A percentile compares a stretch with the other conserved stretches of the same genome.
phyloP scores from a whole-genome alignment of 2,888 invertebrate genomes.

The Lypha dubia region DNA sequence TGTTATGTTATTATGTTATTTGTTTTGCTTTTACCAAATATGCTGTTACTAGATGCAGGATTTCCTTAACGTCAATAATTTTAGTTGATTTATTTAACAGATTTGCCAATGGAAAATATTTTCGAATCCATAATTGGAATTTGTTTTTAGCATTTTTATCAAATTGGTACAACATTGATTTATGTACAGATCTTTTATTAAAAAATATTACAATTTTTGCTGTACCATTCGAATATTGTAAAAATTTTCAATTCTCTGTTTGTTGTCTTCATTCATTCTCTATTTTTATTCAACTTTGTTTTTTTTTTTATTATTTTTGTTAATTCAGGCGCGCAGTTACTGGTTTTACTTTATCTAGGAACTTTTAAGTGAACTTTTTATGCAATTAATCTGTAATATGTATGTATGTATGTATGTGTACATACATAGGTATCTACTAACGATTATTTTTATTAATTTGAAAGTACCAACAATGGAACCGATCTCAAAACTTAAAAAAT shows the following conservation, averaged over 20 bases:
- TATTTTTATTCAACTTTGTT: background rate
- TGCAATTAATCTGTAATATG: conserved; percentile 29
- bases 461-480: conserved; percentile 2
- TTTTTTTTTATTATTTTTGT: background rate
- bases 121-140: background rate
- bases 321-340: conserved; percentile 49
- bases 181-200: conserved; percentile 1
- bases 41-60: conserved; percentile 18
- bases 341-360: background rate
- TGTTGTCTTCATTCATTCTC: conserved; percentile 1
- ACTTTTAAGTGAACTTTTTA: background rate
- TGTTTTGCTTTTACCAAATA: conserved; percentile 42
- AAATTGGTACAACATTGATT: conserved; percentile 21
- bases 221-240: background rate
- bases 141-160: conserved; percentile 35
- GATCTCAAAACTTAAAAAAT: conserved; percentile 12
- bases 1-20: conserved; percentile 11
- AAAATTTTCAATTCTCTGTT: conserved; percentile 22
- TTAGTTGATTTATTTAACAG: conserved; percentile 10
- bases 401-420: no score
- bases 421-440: no score
- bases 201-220: background rate
- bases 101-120: conserved; percentile 15
- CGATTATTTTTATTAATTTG: conserved; percentile 7
- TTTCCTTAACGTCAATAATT: conserved; percentile 40